Conservation (phyloP, 2,888 invertebrate genomes). For the Ellobium chinense region DNA sequence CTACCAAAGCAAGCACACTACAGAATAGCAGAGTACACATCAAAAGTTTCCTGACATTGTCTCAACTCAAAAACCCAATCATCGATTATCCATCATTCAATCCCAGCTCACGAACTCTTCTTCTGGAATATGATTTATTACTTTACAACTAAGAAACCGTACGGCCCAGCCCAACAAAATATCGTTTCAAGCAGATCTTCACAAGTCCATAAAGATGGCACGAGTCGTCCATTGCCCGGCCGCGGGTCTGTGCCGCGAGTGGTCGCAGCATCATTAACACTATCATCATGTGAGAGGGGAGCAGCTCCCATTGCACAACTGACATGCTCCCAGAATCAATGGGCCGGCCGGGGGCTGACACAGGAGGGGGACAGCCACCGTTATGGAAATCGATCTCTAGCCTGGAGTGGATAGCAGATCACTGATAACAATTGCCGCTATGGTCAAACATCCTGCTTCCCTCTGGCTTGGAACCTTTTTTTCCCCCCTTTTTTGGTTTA, state of each 20-base stretch:
- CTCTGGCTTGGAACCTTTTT: conserved; percentile 20
- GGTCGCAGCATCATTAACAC: conserved; percentile 18
- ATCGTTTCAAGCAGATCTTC: too few species aligned
- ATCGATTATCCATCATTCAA: too few species aligned
- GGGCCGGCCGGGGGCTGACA: conserved; percentile 1
- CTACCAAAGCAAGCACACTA: too few species aligned
- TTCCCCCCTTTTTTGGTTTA: not conserved
- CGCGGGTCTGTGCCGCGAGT: too few species aligned
- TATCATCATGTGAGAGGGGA: conserved; percentile 29
- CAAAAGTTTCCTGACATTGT: too few species aligned
- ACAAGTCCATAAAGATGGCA: too few species aligned
- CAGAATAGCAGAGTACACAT: too few species aligned
- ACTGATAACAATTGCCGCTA: conserved; percentile 23
- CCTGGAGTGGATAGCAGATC: conserved; percentile 29
- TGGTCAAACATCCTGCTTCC: conserved; percentile 37
- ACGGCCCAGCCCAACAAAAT: too few species aligned
- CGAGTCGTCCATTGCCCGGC: too few species aligned
- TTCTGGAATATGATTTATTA: too few species aligned
- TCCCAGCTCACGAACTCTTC: too few species aligned
- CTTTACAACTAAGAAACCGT: not conserved
- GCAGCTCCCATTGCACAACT: conserved; percentile 19
- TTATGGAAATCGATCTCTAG: conserved; percentile 22
- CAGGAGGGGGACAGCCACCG: not conserved
- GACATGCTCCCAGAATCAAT: conserved; percentile 36
- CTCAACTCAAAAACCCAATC: too few species aligned